Percentiles rank a stretch among this genome's conserved stretches.
Conservation (phyloP, 2,888 invertebrate species). For the Platerodrilus igneus region DNA sequence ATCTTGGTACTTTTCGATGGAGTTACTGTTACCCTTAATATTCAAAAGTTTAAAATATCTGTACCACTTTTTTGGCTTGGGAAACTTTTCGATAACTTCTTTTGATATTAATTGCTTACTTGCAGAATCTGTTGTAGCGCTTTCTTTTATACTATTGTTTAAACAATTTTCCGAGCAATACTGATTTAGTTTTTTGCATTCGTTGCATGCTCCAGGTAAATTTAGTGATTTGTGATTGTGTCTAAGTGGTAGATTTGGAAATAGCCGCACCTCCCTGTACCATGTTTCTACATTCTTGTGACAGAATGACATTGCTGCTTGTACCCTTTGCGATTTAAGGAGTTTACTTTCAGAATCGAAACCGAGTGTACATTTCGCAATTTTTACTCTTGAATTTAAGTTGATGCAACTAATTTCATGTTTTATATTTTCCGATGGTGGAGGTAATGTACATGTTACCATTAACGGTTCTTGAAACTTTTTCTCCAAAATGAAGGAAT, state of each 20-base stretch:
- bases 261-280: conserved; percentile 55
- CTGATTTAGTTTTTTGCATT: conserved; percentile 24
- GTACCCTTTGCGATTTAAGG: conserved; percentile 60
- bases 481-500: conserved; percentile 56
- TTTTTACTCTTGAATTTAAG: conserved; percentile 53
- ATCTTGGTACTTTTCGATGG: conserved; percentile 40
- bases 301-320: conserved; percentile 62
- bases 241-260: conserved; percentile 34
- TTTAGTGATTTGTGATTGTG: conserved; percentile 7
- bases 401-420: conserved; percentile 53
- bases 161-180: conserved; percentile 23
- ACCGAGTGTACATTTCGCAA: conserved; percentile 58
- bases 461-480: conserved; percentile 61
- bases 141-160: conserved; percentile 17
- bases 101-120: conserved; percentile 39
- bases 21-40: conserved; percentile 47
- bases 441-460: conserved; percentile 60
- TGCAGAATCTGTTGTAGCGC: too few species aligned
- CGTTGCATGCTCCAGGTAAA: conserved; percentile 17
- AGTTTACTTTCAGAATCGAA: conserved; percentile 60
- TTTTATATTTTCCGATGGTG: conserved; percentile 50
- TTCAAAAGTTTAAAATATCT: conserved; percentile 56
- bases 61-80: conserved; percentile 64
- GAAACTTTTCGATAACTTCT: conserved; percentile 43
- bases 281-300: conserved; percentile 60